phyloP scores from a whole-genome alignment of 30 jellyfish, hydroid and myxozoan genomes.

The Aurelia aurita complex sp. Pacific region DNA sequence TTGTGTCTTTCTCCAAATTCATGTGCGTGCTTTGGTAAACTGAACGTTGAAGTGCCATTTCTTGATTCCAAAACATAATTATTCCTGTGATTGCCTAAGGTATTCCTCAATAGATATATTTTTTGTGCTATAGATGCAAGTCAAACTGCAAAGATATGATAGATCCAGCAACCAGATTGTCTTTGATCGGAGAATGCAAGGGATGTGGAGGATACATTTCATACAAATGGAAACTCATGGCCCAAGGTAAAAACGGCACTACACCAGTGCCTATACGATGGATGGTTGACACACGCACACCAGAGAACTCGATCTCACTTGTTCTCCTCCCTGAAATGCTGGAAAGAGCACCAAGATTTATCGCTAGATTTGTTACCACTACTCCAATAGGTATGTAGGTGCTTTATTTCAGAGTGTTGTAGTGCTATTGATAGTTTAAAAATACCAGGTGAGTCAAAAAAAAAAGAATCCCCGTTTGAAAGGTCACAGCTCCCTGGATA shows the following conservation, averaged over 20 bases:
- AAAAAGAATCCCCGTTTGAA: no score
- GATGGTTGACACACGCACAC: slow-evolving; percentile 40
- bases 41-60: no score
- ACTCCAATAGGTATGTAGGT: slow-evolving; percentile 35
- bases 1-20: no score
- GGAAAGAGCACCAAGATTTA: slow-evolving; percentile 3
- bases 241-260: neutral
- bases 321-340: slow-evolving; percentile 36
- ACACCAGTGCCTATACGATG: slow-evolving; percentile 14
- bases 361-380: slow-evolving; percentile 31
- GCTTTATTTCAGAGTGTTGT: neutral
- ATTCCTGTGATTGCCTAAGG: no score
- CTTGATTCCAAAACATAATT: no score
- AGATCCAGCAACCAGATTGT: slow-evolving; percentile 51
- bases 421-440: no score
- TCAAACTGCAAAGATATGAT: slow-evolving; percentile 41
- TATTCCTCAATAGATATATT: no score
- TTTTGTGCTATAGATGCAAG: slow-evolving; percentile 11
- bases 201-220: slow-evolving; percentile 16
- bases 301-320: slow-evolving; percentile 25
- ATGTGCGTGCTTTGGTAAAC: no score
- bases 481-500: no score
- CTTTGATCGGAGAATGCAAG: slow-evolving; percentile 35
- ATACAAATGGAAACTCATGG: slow-evolving; percentile 34
- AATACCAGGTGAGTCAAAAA: no score